Percentiles rank a stretch among this genome's conserved stretches.
phyloP scores from a whole-genome alignment of 2,113 vertebrate genomes.

The Lathamus discolor region DNA sequence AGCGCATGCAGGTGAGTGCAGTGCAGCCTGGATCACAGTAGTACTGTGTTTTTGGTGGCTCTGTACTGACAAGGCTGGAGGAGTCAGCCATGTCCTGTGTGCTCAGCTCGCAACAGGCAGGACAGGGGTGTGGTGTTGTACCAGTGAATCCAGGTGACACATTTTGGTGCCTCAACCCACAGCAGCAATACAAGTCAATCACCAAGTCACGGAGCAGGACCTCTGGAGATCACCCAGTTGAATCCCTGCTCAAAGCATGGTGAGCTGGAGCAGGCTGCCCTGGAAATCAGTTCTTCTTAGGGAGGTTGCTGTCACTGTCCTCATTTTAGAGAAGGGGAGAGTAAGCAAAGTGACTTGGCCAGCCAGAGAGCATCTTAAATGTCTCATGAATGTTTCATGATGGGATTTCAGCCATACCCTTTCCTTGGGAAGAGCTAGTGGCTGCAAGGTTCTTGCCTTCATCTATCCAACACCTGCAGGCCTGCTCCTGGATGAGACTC shows the following conservation, averaged over 20 bases:
- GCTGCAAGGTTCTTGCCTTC: not conserved
- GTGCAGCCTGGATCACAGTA: not conserved
- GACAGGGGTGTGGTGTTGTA: rapidly evolving
- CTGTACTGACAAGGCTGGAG: not conserved
- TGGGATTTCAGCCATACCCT: not conserved
- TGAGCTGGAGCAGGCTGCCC: not conserved
- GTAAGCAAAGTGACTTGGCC: not conserved
- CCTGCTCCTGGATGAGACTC: not conserved
- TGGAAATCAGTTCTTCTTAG: not conserved
- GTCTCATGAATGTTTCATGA: not conserved
- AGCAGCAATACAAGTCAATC: not conserved
- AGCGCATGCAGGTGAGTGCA: not conserved
- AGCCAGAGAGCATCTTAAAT: not conserved
- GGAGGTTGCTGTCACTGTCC: not conserved
- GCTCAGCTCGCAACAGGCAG: not conserved
- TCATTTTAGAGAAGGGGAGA: not conserved
- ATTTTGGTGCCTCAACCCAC: not conserved
- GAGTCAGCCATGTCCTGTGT: not conserved
- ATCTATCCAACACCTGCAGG: rapidly evolving
- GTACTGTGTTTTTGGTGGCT: not conserved
- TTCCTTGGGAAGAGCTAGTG: not conserved
- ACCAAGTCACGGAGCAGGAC: not conserved
- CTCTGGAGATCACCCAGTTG: not conserved
- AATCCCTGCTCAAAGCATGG: not conserved
- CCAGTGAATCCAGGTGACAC: rapidly evolving